A percentile compares a stretch with the other conserved stretches of the same genome.
These are phyloP conservation scores for Catharus bicknelli DNA, from an alignment of 2,113 vertebrate species.

Conservation along the genomic window DNA sequence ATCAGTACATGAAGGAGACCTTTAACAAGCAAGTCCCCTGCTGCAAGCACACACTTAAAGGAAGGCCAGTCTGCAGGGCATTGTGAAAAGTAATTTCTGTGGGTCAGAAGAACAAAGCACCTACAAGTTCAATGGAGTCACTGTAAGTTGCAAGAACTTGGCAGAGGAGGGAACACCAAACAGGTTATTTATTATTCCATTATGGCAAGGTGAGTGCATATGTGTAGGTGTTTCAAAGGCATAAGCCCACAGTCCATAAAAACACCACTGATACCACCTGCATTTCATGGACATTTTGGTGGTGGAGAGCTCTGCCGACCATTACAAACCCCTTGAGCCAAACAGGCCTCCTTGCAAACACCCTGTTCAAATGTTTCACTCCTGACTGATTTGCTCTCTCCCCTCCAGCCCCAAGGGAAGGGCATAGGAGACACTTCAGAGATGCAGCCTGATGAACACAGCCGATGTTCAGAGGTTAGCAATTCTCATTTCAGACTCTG, in stretches of 20 bases:
- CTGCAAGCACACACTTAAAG: background rate
- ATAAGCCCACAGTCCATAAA: background rate
- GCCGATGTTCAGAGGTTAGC: background rate
- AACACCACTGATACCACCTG: background rate
- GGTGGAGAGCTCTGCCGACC: background rate
- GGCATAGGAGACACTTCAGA: background rate
- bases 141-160: background rate
- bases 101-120: background rate
- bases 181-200: background rate
- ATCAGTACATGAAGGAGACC: background rate
- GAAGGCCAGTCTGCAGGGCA: background rate
- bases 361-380: background rate
- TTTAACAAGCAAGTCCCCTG: background rate
- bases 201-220: fast-evolving
- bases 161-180: background rate
- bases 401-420: background rate
- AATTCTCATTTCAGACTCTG: background rate
- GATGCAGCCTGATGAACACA: background rate
- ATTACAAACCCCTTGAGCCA: background rate
- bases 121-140: background rate
- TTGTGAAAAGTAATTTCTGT: background rate
- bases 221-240: background rate
- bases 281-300: background rate
- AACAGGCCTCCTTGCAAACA: background rate
- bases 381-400: background rate